Evolutionary conservation across 1,140 invertebrate species (phyloP), one percentile per base, ranked within the genome.

Genomic region (Triops longicaudatus): DNA sequence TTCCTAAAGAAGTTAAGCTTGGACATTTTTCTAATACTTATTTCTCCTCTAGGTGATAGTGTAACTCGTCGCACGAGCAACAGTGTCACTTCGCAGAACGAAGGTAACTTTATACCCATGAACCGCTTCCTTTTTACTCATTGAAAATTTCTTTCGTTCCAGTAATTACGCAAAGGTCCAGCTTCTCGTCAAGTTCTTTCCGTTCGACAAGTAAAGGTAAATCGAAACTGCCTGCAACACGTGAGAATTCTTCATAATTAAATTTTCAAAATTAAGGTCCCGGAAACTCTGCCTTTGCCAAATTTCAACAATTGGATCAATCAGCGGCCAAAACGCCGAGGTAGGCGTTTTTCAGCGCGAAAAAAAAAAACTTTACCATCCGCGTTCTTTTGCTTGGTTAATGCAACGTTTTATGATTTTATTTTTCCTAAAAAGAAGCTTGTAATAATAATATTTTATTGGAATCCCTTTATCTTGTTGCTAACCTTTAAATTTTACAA

Each of bases 281-380:
- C 71, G 77, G 77, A 42, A 79, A 79, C 22, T 82, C 81, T 26
- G 79, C 93, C 78, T 94, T 95, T 86, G 90, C 91, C 82, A 95
- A 95, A 86, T 95, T 96, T 86, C 90, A 91, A 82, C 92, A 95
- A 87, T 88, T 95, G 84, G 93, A 96, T 84, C 90, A 91, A 83
- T 92, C 91, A 81, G 85, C 87, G 77, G 86, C 87, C 82, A 88
- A 88, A 80, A 86, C 87, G 80, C 90, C 91, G 85, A 93, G 91
- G 92, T 94, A 88, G 87, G 86, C 82, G 83, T 77, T 26, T 26
- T 41, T 50, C 75, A 73, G 37, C 73, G 37, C 28, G 26, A 37
- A 37, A 73, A 31, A 73, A 26, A 27, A 73, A 73, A 31, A 1
- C 17, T 37, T 37, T 37, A 37, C 50, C 50, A 28, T 28, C 74